A percentile compares a stretch with the other conserved stretches of the same genome.
Evolutionary conservation across 1,140 invertebrate species (phyloP).

Genomic region (Aphis gossypii): DNA sequence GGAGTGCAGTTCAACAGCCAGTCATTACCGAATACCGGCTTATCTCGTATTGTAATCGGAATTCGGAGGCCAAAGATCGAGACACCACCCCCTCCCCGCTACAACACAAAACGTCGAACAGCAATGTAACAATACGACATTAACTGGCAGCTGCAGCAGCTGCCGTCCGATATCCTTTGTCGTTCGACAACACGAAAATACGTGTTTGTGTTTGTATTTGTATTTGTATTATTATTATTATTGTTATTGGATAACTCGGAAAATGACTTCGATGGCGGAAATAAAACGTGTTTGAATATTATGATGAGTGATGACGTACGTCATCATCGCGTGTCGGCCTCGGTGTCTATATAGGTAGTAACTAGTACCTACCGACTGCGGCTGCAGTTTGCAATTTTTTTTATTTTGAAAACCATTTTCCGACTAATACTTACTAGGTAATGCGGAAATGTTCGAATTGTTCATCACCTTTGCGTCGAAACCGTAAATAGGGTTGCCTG

Average conservation of each 20-base stretch:
- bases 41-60: conserved; percentile 8
- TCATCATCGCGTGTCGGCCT: too few species aligned
- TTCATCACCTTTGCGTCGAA: too few species aligned
- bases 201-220: not conserved
- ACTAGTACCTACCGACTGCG: too few species aligned
- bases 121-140: too few species aligned
- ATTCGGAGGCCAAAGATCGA: not conserved
- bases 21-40: not conserved
- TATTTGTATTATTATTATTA: not conserved
- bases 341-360: too few species aligned
- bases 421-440: too few species aligned
- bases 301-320: too few species aligned
- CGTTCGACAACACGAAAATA: not conserved
- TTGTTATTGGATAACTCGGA: not conserved
- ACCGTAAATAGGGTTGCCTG: too few species aligned
- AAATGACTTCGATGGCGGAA: not conserved
- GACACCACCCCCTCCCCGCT: not conserved
- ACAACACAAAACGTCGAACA: not conserved
- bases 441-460: too few species aligned
- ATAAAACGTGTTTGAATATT: not conserved
- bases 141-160: not conserved
- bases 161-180: not conserved
- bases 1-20: not conserved
- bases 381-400: too few species aligned
- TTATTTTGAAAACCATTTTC: too few species aligned